These are phyloP conservation scores for Syrmaticus mikado DNA, from an alignment of 2,113 vertebrate species.

Conservation along the genomic window DNA sequence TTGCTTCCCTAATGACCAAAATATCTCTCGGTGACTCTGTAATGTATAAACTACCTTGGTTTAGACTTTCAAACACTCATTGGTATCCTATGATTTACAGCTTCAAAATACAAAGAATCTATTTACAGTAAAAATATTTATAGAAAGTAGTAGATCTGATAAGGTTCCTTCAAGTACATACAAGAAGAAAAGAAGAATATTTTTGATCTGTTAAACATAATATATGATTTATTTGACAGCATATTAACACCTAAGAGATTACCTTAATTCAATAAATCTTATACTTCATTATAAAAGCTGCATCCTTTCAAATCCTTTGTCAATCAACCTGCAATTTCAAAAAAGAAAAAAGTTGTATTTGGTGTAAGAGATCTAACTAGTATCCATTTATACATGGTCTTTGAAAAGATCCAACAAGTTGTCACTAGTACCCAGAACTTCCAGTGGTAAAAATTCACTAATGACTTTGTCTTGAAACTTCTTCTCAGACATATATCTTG, in stretches of 20 bases:
- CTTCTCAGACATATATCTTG: background rate
- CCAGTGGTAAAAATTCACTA: background rate
- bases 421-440: background rate
- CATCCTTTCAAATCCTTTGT: background rate
- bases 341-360: background rate
- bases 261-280: background rate
- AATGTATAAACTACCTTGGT: background rate
- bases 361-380: background rate
- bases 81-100: background rate
- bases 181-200: background rate
- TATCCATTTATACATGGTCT: background rate
- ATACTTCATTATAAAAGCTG: background rate
- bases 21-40: background rate
- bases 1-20: rapidly evolving
- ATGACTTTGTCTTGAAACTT: background rate
- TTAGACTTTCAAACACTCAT: background rate
- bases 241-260: background rate
- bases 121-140: background rate
- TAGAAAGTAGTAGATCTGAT: background rate
- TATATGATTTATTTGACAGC: background rate
- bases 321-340: background rate
- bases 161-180: background rate
- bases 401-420: rapidly evolving
- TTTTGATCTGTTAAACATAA: background rate
- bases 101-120: background rate